Percentiles rank a stretch among this genome's conserved stretches.
Evolutionary conservation across 92 coral and sea anemone species (phyloP).

Genomic region (Micromussa lordhowensis): DNA sequence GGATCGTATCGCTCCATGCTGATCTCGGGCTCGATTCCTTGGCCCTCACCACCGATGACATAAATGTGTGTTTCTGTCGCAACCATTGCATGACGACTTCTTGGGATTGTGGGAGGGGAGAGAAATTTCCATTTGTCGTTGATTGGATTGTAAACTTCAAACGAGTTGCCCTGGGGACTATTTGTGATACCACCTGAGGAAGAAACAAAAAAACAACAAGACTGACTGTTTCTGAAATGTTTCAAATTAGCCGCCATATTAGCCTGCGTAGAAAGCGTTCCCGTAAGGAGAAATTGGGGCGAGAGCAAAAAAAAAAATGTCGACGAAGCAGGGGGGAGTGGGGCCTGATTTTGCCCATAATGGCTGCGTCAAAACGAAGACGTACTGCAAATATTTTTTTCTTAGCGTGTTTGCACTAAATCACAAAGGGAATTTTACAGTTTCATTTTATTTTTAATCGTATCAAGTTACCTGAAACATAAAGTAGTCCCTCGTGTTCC

Average conservation of each 20-base stretch:
- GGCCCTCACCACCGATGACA: constrained; percentile 88
- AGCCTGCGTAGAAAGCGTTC: too few species aligned
- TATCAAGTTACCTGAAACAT: constrained; percentile 76
- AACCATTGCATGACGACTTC: constrained; percentile 77
- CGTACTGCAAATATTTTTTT: too few species aligned
- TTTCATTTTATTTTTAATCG: background rate
- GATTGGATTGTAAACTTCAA: constrained; percentile 86
- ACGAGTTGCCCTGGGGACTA: constrained; percentile 75
- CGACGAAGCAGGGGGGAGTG: too few species aligned
- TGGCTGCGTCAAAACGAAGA: too few species aligned
- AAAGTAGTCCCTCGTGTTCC: constrained; percentile 64
- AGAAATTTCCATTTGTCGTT: constrained; percentile 78
- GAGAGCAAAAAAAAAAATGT: too few species aligned
- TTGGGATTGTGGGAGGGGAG: constrained; percentile 64
- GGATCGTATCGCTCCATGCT: constrained; percentile 94
- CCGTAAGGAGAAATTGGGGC: too few species aligned
- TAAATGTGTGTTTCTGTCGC: constrained; percentile 76
- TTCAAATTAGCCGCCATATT: background rate
- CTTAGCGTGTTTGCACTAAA: too few species aligned
- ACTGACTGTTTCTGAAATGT: background rate
- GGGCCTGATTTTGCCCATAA: too few species aligned
- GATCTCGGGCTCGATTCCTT: constrained; percentile 83
- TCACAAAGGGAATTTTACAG: too few species aligned
- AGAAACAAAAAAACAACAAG: background rate
- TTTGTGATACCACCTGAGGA: constrained; percentile 79